phyloP scores from a whole-genome alignment of 2,888 invertebrate genomes.

The Hydraecia micacea region DNA sequence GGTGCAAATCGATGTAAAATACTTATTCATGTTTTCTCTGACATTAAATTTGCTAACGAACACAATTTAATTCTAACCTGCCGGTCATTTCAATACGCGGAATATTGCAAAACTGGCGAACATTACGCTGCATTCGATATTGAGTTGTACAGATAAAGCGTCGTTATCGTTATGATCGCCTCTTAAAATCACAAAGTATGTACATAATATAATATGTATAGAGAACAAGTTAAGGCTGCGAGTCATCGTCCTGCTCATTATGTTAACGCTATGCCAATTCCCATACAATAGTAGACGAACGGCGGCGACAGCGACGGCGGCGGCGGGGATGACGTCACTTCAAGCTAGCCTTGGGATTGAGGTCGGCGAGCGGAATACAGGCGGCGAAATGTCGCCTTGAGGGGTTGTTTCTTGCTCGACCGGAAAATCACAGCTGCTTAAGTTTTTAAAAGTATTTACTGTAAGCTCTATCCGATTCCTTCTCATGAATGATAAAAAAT shows the following conservation, averaged over 20 bases:
- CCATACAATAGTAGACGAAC: constrained; percentile 83
- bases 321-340: constrained; percentile 85
- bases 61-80: constrained; percentile 43
- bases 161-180: constrained; percentile 18
- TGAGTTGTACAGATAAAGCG: constrained; percentile 9
- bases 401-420: constrained; percentile 79
- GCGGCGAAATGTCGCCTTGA: constrained; percentile 85
- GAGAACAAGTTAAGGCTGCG: constrained; percentile 49
- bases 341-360: constrained; percentile 87
- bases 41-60: constrained; percentile 49
- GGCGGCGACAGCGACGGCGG: constrained; percentile 73
- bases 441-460: constrained; percentile 65
- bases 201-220: constrained; percentile 29
- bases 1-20: constrained; percentile 64
- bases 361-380: constrained; percentile 85
- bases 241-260: constrained; percentile 85
- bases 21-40: constrained; percentile 51
- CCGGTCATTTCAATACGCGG: constrained; percentile 21
- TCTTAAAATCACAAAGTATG: constrained; percentile 18
- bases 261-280: constrained; percentile 84
- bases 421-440: constrained; percentile 76
- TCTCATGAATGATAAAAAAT: constrained; percentile 5
- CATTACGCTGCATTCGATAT: constrained; percentile 7
- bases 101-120: constrained; percentile 19
- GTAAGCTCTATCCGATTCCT: constrained; percentile 8